Evolutionary conservation across 2,888 invertebrate genomes (phyloP), one percentile per base, ranked within the genome.

Genomic region (Trissonchulus latispiculum): DNA sequence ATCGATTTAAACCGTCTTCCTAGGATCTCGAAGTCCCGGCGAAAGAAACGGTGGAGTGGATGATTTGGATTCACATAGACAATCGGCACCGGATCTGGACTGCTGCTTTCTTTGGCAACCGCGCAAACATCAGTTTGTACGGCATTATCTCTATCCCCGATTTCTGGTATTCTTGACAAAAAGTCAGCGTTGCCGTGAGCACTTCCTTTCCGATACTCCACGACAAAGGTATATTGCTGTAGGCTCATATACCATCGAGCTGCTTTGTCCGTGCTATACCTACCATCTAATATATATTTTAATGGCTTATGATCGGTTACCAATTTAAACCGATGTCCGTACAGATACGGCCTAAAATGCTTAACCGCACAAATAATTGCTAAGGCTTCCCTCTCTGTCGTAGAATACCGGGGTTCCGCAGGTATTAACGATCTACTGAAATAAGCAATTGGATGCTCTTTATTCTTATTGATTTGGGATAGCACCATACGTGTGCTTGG

Each of bases 271-370:
- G n/a, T n/a, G n/a, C n/a, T n/a, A n/a, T n/a, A n/a, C n/a, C n/a
- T 18, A 23, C n/a, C n/a, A 23, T 18, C 59, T 18, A 59, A 59
- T 18, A 59, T 18, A 23, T 59, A n/a, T 59, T 59, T 59, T n/a
- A 59, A n/a, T 59, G 59, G 59, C n/a, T 59, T 59, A n/a, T 59
- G 59, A n/a, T 59, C 59, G 59, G 59, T 59, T n/a, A 23, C 59
- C 59, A 59, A 18, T n/a, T 23, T n/a, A n/a, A 59, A 59, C n/a
- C n/a, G 18, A 59, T 59, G 59, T n/a, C 59, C 59, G 59, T 59
- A 59, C 59, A 59, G 59, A n/a, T 59, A 59, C 18, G 18, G 59
- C n/a, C n/a, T 59, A n/a, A 59, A 59, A n/a, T 59, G n/a, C n/a
- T 23, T 23, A 18, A 59, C 59, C 18, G 59, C n/a, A n/a, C n/a